Conservation (phyloP, 2,797 vertebrate genomes). For the Botia kubotai region DNA sequence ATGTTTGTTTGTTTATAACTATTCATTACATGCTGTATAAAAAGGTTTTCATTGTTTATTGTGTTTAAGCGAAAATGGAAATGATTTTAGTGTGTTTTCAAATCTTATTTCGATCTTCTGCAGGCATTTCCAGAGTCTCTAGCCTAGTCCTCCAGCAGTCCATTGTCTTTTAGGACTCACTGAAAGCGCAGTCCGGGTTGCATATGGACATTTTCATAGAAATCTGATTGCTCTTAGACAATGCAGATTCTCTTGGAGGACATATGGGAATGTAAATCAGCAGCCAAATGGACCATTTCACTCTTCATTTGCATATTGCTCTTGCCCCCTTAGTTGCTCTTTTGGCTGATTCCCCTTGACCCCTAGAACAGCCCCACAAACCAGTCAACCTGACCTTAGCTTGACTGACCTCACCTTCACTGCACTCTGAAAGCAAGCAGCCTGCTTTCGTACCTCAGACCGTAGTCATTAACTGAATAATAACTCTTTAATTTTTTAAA, state of each 20-base stretch:
- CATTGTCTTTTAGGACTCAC: conserved; percentile 4
- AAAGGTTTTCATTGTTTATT: background rate
- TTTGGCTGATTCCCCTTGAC: conserved; percentile 61
- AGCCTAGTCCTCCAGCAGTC: background rate
- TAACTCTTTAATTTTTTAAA: background rate
- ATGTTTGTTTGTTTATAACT: background rate
- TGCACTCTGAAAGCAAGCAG: conserved; percentile 30
- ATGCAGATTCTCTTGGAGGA: conserved; percentile 41
- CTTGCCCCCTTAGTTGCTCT: conserved; percentile 64
- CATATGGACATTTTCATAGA: conserved; percentile 45
- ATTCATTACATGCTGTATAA: background rate
- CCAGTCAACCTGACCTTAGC: conserved; percentile 67
- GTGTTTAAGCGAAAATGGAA: background rate
- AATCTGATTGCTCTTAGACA: conserved; percentile 51
- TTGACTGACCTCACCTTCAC: conserved; percentile 76
- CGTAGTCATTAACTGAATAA: conserved; percentile 7
- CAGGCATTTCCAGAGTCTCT: background rate
- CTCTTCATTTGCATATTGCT: conserved; percentile 76
- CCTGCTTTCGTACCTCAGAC: conserved; percentile 6
- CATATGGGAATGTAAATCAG: conserved; percentile 75
- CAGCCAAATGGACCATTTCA: conserved; percentile 37
- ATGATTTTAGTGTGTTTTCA: background rate
- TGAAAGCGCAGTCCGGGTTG: background rate
- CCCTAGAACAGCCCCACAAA: conserved; percentile 59
- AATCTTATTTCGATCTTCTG: background rate